Base-by-base conservation (phyloP, 1,140 invertebrate species). In the Trichonephila clavata region DNA sequence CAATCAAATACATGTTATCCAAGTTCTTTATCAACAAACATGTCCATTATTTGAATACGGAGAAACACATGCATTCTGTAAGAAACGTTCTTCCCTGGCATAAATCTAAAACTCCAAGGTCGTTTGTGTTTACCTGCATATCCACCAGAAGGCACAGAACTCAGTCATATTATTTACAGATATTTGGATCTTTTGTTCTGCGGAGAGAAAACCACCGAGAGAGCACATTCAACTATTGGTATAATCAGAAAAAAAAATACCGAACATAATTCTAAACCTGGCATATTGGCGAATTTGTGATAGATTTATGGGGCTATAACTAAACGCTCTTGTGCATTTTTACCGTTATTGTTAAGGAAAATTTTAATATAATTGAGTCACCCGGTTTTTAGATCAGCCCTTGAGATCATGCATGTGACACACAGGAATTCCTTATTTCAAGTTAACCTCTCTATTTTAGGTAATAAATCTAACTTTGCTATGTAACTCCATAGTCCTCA, bases 391-490 rank as follows among this genome's bases (percentile, higher is more conserved):
- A 5, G 32, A 77, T 39, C 32, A 77, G 71, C 71, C 71, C 71
- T 77, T 77, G 71, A 77, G 71, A 77, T 77, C 71, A 77, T 77
- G 71, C 71, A 77, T 77, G 71, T 77, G 71, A 77, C 71, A 24
- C 39, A 77, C 71, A 77, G 27, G 32, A 39, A 39, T 77, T 77
- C 32, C 32, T 39, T 32, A 16, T 32, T 77, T n/a, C n/a, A 68
- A 27, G n/a, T 68, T 68, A 24, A 68, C 65, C 24, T 68, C 65
- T 68, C 21, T n/a, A n/a, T 68, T 68, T n/a, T 27, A 24, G 65
- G 65, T 27, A 24, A n/a, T 68, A 24, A 68, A 68, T 68, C n/a
- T 68, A 21, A 68, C 24, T 27, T 68, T 6, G 10, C 24, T 68
- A 68, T 68, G n/a, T 68, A 24, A 68, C 21, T 68, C 10, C 65